phyloP scores from a whole-genome alignment of 2,113 vertebrate genomes.

The Poecile atricapillus region DNA sequence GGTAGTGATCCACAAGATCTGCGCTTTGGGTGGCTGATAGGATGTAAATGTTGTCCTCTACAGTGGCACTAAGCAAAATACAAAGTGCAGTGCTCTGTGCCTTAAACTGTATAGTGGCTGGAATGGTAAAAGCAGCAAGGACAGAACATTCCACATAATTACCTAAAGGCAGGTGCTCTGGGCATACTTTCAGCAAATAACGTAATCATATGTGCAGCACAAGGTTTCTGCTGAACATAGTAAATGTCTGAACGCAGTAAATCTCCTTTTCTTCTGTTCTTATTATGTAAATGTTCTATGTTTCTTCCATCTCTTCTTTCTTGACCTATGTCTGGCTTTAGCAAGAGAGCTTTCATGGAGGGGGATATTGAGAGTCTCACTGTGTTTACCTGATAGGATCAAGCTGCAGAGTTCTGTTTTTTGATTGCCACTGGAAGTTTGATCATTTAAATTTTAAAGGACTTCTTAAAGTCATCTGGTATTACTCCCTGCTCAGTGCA shows the following conservation, averaged over 20 bases:
- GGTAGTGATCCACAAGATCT: neutral
- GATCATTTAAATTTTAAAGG: neutral
- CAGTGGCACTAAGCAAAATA: neutral
- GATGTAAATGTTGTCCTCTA: neutral
- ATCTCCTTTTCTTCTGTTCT: neutral
- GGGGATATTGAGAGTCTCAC: neutral
- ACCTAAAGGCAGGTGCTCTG: neutral
- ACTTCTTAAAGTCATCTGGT: neutral
- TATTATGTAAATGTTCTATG: neutral
- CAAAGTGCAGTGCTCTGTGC: neutral
- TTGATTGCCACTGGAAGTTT: neutral
- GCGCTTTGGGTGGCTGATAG: neutral
- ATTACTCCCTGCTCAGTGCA: neutral
- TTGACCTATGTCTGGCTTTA: neutral
- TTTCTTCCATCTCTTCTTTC: neutral
- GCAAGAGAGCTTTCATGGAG: neutral
- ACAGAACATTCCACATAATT: accelerated
- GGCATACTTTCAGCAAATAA: neutral
- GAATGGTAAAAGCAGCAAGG: neutral
- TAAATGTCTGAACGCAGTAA: neutral
- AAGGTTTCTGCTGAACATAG: neutral
- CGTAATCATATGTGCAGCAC: neutral
- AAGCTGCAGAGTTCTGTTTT: neutral
- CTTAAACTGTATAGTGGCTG: neutral
- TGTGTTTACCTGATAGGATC: neutral